phyloP scores from a whole-genome alignment of 2,113 vertebrate genomes.

The Leucosticte australis region DNA sequence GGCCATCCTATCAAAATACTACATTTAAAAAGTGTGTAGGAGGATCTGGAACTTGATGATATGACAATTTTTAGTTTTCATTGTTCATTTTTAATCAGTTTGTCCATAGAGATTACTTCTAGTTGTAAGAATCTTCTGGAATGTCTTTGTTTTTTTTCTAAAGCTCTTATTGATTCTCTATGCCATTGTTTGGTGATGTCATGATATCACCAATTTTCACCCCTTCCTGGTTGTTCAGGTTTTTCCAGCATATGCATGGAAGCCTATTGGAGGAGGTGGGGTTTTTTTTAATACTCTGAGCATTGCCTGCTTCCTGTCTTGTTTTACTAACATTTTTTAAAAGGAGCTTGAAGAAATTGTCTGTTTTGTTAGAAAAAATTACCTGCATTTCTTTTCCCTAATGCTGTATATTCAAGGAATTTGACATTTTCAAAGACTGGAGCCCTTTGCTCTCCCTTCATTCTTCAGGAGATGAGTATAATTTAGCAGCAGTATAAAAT shows the following conservation, averaged over 20 bases:
- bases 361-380: not conserved
- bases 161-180: not conserved
- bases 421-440: not conserved
- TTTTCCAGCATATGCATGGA: not conserved
- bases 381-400: not conserved
- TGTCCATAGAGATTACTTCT: not conserved
- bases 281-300: not conserved
- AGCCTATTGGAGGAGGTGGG: not conserved
- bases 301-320: not conserved
- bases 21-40: not conserved
- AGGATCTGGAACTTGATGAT: not conserved
- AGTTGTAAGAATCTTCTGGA: slow-evolving; percentile 4
- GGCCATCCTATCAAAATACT: not conserved
- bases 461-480: not conserved
- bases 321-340: not conserved
- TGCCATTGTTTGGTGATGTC: not conserved
- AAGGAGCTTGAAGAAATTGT: not conserved
- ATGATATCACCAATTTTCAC: not conserved
- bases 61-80: not conserved
- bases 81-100: slow-evolving; percentile 15
- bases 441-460: not conserved
- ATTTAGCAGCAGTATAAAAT: not conserved
- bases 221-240: not conserved
- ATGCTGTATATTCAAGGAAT: not conserved
- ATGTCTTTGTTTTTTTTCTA: not conserved